Conservation (phyloP, 2,888 invertebrate genomes). For the Cerastis leucographa region DNA sequence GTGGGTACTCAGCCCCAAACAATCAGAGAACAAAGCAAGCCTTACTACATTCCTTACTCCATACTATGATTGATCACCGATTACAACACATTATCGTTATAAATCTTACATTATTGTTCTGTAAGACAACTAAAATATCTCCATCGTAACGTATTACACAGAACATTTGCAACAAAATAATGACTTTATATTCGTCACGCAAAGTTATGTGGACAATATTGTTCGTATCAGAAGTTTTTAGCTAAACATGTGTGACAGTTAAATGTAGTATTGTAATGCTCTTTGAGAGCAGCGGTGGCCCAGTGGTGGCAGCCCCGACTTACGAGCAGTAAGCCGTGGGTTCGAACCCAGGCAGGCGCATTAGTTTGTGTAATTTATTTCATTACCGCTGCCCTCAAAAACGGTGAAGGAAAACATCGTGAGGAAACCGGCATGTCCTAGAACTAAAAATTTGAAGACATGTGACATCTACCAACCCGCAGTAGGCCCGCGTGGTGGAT, state of each 20-base stretch:
- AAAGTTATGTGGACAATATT: neutral
- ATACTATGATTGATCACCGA: slow-evolving; percentile 39
- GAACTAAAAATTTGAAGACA: too few relatives aligned
- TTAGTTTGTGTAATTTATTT: too few relatives aligned
- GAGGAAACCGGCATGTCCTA: too few relatives aligned
- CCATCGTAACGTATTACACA: slow-evolving; percentile 27
- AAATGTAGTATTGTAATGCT: slow-evolving; percentile 1
- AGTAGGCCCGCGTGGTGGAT: too few relatives aligned
- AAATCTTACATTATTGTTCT: slow-evolving; percentile 30
- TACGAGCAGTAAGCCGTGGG: too few relatives aligned
- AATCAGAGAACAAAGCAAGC: slow-evolving; percentile 1
- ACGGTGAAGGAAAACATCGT: too few relatives aligned
- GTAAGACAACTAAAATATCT: slow-evolving; percentile 25
- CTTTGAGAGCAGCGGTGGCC: too few relatives aligned
- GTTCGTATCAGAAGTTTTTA: slow-evolving; percentile 1
- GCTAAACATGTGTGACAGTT: neutral
- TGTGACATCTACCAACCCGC: too few relatives aligned
- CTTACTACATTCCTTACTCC: neutral
- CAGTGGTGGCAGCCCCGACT: too few relatives aligned
- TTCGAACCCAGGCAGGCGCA: too few relatives aligned
- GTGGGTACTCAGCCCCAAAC: neutral
- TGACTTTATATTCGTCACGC: slow-evolving; percentile 45
- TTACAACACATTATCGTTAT: slow-evolving; percentile 28
- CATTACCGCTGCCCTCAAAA: too few relatives aligned
- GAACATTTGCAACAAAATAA: slow-evolving; percentile 21